Conservation (phyloP, 2,888 invertebrate genomes). For the Loripinus fragilis region DNA sequence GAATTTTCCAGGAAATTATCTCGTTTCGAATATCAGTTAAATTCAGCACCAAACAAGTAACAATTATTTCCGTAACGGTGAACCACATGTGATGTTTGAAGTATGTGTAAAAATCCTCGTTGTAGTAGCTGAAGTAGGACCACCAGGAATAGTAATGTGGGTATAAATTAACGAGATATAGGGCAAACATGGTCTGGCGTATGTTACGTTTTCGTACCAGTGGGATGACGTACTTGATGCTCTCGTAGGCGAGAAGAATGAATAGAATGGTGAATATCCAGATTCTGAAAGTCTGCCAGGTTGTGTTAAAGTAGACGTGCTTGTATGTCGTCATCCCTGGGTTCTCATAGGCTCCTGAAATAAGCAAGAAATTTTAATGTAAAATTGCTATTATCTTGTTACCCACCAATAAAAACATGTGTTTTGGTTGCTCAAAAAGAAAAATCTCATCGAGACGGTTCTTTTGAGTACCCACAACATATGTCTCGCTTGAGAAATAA, state of each 20-base stretch:
- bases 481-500: too few relatives aligned
- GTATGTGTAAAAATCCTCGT: conserved; percentile 81
- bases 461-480: too few relatives aligned
- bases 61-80: conserved; percentile 79
- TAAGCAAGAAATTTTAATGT: background rate
- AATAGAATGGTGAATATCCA: conserved; percentile 79
- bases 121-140: conserved; percentile 82
- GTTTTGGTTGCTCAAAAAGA: too few relatives aligned
- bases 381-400: too few relatives aligned
- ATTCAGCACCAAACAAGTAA: conserved; percentile 78
- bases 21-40: conserved; percentile 73
- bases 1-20: conserved; percentile 79
- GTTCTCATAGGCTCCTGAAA: conserved; percentile 79
- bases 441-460: too few relatives aligned
- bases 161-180: conserved; percentile 79
- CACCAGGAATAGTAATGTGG: conserved; percentile 83
- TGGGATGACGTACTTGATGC: conserved; percentile 75
- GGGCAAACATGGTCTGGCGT: conserved; percentile 73
- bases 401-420: too few relatives aligned
- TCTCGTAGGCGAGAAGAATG: conserved; percentile 78
- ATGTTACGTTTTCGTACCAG: conserved; percentile 65
- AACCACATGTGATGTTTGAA: conserved; percentile 81
- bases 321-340: conserved; percentile 80
- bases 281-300: conserved; percentile 76
- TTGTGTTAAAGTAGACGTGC: conserved; percentile 82